These are phyloP conservation scores for Pipistrellus kuhlii DNA, from an alignment of 2,797 vertebrate genomes.

Conservation along the genomic window DNA sequence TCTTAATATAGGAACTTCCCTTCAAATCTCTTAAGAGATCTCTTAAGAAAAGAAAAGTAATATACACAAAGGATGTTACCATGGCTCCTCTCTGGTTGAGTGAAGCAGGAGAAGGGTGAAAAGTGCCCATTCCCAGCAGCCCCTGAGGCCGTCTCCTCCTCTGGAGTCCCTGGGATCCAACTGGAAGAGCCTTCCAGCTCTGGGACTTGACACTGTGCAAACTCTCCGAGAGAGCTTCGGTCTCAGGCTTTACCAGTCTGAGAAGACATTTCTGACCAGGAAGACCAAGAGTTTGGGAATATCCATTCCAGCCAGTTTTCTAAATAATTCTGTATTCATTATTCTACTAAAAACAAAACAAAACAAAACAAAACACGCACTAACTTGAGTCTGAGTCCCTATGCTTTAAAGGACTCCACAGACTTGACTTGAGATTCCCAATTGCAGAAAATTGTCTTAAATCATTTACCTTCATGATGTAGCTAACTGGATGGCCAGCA, in stretches of 20 bases:
- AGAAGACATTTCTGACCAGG: not conserved
- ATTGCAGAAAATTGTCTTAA: not conserved
- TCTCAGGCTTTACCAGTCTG: not conserved
- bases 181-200: not conserved
- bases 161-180: not conserved
- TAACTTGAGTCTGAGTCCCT: conserved; percentile 27
- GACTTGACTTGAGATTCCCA: not conserved
- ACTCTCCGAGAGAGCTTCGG: not conserved
- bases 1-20: not conserved
- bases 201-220: not conserved
- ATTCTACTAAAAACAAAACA: not conserved
- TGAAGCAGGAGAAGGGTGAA: not conserved
- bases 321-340: not conserved
- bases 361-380: too few relatives aligned
- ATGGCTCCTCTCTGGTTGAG: not conserved
- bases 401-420: not conserved
- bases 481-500: not conserved
- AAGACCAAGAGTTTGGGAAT: conserved; percentile 44
- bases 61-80: not conserved
- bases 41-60: not conserved
- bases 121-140: not conserved
- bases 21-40: not conserved
- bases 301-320: conserved; percentile 11
- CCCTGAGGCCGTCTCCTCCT: not conserved
- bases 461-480: not conserved